Conservation (phyloP, 2,797 vertebrate genomes). For the Uromys caudimaculatus region DNA sequence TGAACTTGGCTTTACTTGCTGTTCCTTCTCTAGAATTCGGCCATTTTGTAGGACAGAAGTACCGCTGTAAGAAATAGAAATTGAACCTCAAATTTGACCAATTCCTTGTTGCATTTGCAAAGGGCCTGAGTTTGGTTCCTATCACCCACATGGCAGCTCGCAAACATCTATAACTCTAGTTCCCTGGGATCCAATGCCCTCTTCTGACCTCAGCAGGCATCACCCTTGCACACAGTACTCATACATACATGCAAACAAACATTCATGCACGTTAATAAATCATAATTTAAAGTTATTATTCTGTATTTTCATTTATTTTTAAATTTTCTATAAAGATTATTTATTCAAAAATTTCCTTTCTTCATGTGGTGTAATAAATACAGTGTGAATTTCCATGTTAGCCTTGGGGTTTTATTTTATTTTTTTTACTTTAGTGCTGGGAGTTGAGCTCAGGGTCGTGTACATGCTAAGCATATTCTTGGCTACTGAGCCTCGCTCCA, state of each 20-base stretch:
- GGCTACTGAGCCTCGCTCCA: background rate
- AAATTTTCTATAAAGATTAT: background rate
- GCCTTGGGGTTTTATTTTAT: background rate
- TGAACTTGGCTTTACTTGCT: background rate
- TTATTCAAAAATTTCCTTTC: background rate
- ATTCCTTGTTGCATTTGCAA: too few relatives aligned
- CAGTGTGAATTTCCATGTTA: background rate
- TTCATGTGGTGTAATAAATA: background rate
- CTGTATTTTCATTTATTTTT: background rate
- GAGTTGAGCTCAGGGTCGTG: background rate
- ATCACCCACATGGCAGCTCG: background rate
- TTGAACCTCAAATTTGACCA: constrained; percentile 3
- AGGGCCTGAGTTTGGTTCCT: too few relatives aligned
- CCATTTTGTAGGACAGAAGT: background rate
- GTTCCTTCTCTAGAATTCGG: background rate
- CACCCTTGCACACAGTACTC: too few relatives aligned
- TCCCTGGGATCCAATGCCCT: background rate
- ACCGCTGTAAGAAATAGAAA: constrained; percentile 24
- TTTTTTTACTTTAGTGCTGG: background rate
- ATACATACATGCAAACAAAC: background rate
- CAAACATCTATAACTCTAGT: background rate
- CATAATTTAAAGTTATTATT: background rate
- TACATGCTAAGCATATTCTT: background rate
- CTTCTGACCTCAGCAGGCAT: background rate
- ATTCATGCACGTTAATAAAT: background rate